Evolutionary conservation across 2,113 vertebrate species (phyloP), one percentile per base, ranked within the genome.

Genomic region (Peucedramus taeniatus): DNA sequence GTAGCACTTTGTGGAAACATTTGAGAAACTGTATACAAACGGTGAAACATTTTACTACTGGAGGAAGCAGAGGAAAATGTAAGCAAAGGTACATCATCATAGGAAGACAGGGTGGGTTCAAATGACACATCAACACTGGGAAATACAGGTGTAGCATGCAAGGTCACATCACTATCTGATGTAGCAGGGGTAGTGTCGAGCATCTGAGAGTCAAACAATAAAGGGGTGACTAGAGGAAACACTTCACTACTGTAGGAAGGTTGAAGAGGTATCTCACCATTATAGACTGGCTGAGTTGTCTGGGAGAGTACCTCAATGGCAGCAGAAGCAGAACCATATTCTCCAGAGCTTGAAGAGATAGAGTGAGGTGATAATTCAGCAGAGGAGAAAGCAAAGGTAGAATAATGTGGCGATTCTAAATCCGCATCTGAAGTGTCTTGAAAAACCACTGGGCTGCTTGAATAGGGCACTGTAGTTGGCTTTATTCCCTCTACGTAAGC

Each of bases 261-360:
- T 93, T 98, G 98, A 97, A 98, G 97, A 98, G 97, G 96, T 97
- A 98, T 97, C 99, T 99, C 99, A 99, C 99, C 99, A 94, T 99
- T 99, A 93, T 98, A 98, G 51, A 98, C 83, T 9, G 98, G 98
- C 53, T 98, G 98, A 79, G 98, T 99, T 95, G 99, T 98, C 98
- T 98, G 98, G 95, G 96, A 97, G 87, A 98, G 97, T 94, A 98
- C 96, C 83, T 97, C 85, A 96, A 86, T 94, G 97, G 95, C 94
- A 93, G 97, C 94, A 92, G 98, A 97, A 96, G 97, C 97, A 85
- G 98, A 98, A 95, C 95, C 98, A 54, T 61, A 97, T 79, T 97
- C 97, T 95, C 97, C 97, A 80, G 98, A 98, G 96, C 97, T 98
- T 64, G 98, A 96, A 91, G 98, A 94, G 56, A 98, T 44, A 94